Evolutionary conservation across 2,797 vertebrate species (phyloP), one percentile per base, ranked within the genome.

Genomic region (Dendrocincla tyrannina): DNA sequence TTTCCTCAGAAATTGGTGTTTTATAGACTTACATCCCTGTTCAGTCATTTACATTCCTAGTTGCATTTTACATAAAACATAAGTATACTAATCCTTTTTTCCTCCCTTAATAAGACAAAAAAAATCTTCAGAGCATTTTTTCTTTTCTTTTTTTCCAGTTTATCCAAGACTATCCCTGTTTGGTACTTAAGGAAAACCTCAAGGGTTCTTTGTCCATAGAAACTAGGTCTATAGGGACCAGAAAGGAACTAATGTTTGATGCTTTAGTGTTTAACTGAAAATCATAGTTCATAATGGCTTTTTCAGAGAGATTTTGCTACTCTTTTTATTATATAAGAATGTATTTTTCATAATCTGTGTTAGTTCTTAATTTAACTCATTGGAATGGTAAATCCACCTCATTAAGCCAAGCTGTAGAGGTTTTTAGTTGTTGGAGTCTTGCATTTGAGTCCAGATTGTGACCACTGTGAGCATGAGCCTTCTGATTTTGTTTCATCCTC

Each of bases 21-120:
- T 88, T 91, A 94, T 81, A 67, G 76, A 81, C 69, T 95, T 46
- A 41, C 15, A 46, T 93, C 93, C 68, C 87, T 70, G 39, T 89
- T 95, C 75, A 52, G 68, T 86, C 67, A 63, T 88, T 92, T 79
- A 47, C 55, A 24, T 91, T 74, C 16, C 68, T 78, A 37, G 55
- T 33, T 67, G 42, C 53, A 30, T 92, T 94, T 77, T 42, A 55
- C 28, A 28, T 49, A 44, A 80, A 95, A 33, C 70, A 13, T 50
- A 39, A 73, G 66, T 81, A 28, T 62, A n/a, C n/a, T 9, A 10
- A n/a, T 66, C 15, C 13, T 68, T 84, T 60, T 82, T 82, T 89
- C 18, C 10, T 5, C 5, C 19, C 33, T 9, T 35, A 59, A 2
- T 84, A 73, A 76, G 56, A 85, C 8, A 25, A 91, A 89, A 25